A percentile compares a stretch with the other conserved stretches of the same genome.
Conservation (phyloP, 2,113 vertebrate species). For the Heliornis fulica region DNA sequence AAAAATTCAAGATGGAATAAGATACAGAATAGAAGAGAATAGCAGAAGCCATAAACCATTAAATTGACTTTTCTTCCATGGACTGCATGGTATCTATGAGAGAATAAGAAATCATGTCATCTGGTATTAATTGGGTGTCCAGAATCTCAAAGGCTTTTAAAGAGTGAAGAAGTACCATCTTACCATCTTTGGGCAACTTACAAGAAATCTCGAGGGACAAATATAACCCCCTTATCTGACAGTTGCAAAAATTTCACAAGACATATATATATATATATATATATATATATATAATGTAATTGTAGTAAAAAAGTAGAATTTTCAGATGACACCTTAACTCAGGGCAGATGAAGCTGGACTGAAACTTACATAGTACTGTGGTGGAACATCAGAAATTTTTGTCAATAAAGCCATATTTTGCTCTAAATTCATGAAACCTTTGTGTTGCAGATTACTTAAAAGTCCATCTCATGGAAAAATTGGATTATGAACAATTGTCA, state of each 20-base stretch:
- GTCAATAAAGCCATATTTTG: not conserved
- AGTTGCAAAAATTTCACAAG: not conserved
- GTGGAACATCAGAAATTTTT: not conserved
- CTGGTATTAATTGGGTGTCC: not conserved
- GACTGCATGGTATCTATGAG: not conserved
- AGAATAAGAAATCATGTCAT: not conserved
- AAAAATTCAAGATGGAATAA: not conserved
- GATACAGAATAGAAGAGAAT: not conserved
- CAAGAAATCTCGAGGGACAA: not conserved
- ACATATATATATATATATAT: not conserved
- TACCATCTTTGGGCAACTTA: not conserved
- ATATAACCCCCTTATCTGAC: not conserved
- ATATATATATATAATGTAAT: not conserved
- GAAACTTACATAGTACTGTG: not conserved
- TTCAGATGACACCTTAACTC: not conserved
- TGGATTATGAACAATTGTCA: not conserved
- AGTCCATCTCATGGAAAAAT: not conserved
- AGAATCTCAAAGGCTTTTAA: not conserved
- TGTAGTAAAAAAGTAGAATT: not conserved
- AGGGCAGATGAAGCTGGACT: not conserved
- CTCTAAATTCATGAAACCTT: not conserved
- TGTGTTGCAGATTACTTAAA: not conserved
- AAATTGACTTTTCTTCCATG: slow-evolving; percentile 16
- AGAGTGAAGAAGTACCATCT: not conserved
- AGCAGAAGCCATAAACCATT: slow-evolving; percentile 21